Evolutionary conservation across 2,888 invertebrate species (phyloP).

Genomic region (Diabrotica balteata): DNA sequence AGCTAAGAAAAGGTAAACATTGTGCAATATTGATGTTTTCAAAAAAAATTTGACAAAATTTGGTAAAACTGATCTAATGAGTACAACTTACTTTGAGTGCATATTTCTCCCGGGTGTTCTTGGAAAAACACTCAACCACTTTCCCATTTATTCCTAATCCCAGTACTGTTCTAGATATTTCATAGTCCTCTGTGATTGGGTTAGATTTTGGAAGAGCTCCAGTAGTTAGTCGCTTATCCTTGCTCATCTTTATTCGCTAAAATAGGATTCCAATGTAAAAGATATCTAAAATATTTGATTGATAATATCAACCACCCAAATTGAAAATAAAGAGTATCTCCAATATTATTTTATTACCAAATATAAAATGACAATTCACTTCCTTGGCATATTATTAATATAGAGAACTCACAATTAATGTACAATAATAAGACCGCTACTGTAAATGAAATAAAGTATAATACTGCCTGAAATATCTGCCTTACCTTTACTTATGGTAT

Average conservation of each 20-base stretch:
- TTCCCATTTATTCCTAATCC: slow-evolving; percentile 98
- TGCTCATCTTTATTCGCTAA: no score
- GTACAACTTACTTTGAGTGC: slow-evolving; percentile 81
- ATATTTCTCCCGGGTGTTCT: slow-evolving; percentile 77
- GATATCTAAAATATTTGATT: no score
- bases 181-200: slow-evolving; percentile 88
- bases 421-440: no score
- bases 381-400: no score
- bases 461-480: slow-evolving; percentile 8
- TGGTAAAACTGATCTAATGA: not conserved
- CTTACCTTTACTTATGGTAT: slow-evolving; percentile 1
- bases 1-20: not conserved
- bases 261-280: no score
- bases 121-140: slow-evolving; percentile 92
- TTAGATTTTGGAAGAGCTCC: slow-evolving; percentile 71
- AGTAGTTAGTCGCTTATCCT: no score
- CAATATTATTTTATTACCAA: no score
- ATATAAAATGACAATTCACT: no score
- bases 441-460: no score
- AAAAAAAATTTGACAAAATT: not conserved
- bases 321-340: no score
- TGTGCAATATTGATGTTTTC: slow-evolving; percentile 6
- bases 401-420: no score
- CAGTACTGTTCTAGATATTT: slow-evolving; percentile 89
- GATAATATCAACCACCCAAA: no score